Conservation (phyloP, 2,888 invertebrate species). For the Melanostoma mellinum region DNA sequence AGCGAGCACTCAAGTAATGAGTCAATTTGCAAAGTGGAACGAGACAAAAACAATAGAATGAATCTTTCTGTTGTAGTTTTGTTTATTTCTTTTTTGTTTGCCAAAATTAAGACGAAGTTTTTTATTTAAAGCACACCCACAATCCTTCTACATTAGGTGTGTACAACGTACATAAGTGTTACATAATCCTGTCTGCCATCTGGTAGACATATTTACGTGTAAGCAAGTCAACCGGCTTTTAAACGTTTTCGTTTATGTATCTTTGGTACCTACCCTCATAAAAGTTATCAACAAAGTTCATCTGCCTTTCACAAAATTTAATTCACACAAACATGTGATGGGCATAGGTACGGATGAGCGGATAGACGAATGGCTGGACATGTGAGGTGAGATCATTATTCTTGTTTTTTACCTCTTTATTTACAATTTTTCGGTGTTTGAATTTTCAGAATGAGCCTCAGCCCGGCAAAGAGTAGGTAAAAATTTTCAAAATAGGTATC, state of each 20-base stretch:
- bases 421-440: neutral
- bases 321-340: neutral
- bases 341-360: neutral
- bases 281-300: constrained; percentile 21
- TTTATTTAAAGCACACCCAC: neutral
- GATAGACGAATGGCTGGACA: constrained; percentile 15
- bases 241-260: neutral
- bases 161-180: constrained; percentile 9
- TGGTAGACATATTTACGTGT: constrained; percentile 4
- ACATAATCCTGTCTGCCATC: constrained; percentile 8
- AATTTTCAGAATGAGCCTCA: too few relatives aligned
- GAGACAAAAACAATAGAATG: constrained; percentile 9
- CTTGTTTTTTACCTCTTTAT: constrained; percentile 7
- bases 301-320: constrained; percentile 27
- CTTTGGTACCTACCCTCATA: neutral
- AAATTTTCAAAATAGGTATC: too few relatives aligned
- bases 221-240: constrained; percentile 7
- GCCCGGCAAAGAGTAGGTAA: too few relatives aligned
- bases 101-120: constrained; percentile 4
- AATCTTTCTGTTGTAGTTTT: neutral
- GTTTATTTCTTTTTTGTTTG: constrained; percentile 17
- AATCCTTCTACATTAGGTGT: neutral
- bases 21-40: constrained; percentile 28
- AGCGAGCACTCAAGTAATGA: constrained; percentile 26
- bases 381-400: constrained; percentile 31